A percentile compares a stretch with the other conserved stretches of the same genome.
Conservation (phyloP, 2,113 vertebrate species). For the Crotalus horridus region DNA sequence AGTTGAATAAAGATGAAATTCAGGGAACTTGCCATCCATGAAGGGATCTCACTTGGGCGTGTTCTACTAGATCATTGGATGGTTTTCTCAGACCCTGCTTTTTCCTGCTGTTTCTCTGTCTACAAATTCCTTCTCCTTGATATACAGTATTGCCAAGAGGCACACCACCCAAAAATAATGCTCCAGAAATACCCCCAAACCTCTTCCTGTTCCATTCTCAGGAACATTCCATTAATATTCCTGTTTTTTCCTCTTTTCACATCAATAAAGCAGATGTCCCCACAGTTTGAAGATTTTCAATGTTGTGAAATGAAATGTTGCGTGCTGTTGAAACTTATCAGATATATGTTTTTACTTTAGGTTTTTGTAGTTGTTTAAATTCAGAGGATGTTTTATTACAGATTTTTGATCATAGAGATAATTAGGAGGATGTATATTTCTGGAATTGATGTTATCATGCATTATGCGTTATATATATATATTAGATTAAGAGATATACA, state of each 20-base stretch:
- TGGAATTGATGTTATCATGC: no score
- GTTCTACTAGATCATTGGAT: no score
- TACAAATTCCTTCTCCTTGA: background rate
- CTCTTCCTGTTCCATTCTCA: background rate
- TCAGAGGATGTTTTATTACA: no score
- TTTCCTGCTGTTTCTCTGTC: background rate
- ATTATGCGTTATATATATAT: no score
- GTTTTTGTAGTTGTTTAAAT: no score
- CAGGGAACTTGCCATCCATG: background rate
- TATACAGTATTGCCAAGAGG: no score
- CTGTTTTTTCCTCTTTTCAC: background rate
- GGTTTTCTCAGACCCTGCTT: background rate
- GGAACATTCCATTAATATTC: background rate
- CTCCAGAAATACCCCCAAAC: background rate
- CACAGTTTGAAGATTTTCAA: background rate
- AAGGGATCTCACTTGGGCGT: background rate
- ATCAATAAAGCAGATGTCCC: background rate
- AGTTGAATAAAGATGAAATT: background rate
- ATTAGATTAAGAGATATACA: no score
- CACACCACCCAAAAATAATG: background rate
- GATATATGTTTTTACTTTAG: no score
- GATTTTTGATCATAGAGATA: no score
- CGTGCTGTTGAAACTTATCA: no score
- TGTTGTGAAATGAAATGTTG: background rate
- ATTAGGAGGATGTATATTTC: no score